Base-by-base conservation (phyloP, 2,888 invertebrate species). In the Nasonia oneida region DNA sequence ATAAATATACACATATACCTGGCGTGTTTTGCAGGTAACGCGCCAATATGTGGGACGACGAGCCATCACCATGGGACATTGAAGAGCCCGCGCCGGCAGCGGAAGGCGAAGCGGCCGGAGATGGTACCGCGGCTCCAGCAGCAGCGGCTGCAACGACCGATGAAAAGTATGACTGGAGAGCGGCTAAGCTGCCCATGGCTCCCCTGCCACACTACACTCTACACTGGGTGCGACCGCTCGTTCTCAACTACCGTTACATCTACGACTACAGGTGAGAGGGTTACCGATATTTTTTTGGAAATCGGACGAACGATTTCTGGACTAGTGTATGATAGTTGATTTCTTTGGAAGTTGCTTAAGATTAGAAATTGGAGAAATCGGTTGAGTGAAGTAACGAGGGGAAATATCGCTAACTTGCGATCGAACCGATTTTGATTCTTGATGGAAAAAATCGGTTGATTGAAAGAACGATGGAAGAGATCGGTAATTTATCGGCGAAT, bases 181-280 rank as follows among this genome's bases (percentile, higher is more conserved):
- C 29, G 18, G 87, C 87, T 4, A 86, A 78, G 4, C 61, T 87
- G 23, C 85, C 87, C 12, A 96, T 96, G 87, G 95, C 95, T 50
- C 95, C 95, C 89, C 96, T 95, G 90, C 95, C 96, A 90, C 94
- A 97, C 83, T 94, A 97, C 88, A 96, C 96, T 94, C 96, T 95
- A 92, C 97, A 97, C 92, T 98, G 97, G 97, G 97, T 96, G 92
- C 96, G 97, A 95, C 97, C 97, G 33, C 96, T 96, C 92, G 96
- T 96, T 94, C 95, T 97, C 71, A 97, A 97, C 92, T 98, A 98
- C 94, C 95, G 95, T 92, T 97, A 97, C 93, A 94, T 97, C 93
- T 97, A 96, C 94, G 96, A 97, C 93, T 98, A 97, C 94, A 96
- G 93, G 93, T 93, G 85, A 42, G 74, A 47, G 47, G 12, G 0